Base-by-base conservation (phyloP, 2,888 invertebrate genomes). In the Mimumesa dahlbomi region DNA sequence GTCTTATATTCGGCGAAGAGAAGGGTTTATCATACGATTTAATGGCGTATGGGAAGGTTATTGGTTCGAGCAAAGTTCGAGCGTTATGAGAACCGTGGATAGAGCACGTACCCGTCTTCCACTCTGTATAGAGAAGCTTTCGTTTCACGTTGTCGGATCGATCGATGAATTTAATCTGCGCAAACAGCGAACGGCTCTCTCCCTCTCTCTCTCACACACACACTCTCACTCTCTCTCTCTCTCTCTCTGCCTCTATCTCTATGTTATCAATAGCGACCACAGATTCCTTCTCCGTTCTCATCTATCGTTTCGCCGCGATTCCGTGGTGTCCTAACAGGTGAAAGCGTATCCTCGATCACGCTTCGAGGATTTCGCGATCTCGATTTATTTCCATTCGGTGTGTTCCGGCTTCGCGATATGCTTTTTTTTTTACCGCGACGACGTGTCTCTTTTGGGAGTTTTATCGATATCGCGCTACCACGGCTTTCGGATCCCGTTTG, bases 91-190 rank as follows among this genome's bases (percentile, higher is more conserved):
- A 58, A 18, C 38, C 14, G 36, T 25, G 29, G 69, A 34, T 45
- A 38, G 54, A 42, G 53, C 36, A 42, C 43, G 71, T 64, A 38
- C 57, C 64, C 53, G 63, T 49, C 68, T 72, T 59, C 68, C 38
- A 22, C 52, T 13, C 49, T 3, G 42, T 34, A 34, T 3, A 62
- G 48, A 58, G 62, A 52, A 58, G 56, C 54, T 59, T 63, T 53
- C 73, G 66, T 78, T 78, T 75, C 59, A 43, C 67, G 73, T 62
- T 64, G 31, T 25, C 57, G 38, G 68, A 71, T 79, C 78, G 72
- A 76, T 79, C 78, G 76, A 69, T 69, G 59, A 79, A 79, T 79
- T 79, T 79, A 79, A 79, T 79, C 79, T 79, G 68, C 72, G 58
- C 65, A 76, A 73, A 65, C 65, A 69, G 48, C 50, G 61, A 57